Evolutionary conservation across 2,888 invertebrate genomes (phyloP), one percentile per base, ranked within the genome.

Genomic region (Drosophila acutilabella): DNA sequence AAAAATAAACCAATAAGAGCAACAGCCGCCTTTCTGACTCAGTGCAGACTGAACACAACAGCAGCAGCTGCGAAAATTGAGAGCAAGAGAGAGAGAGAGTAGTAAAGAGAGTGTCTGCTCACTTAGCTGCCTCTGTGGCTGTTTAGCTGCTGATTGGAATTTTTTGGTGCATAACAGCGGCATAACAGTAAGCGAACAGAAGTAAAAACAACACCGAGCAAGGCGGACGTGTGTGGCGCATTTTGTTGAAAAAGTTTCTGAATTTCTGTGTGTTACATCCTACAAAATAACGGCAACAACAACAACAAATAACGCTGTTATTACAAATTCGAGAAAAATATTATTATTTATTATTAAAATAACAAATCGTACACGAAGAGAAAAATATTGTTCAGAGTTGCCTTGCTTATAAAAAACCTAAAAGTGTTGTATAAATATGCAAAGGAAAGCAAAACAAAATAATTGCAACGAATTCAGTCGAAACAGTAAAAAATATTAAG

Each of bases 191-290:
- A 48, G 10, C 64, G 73, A 73, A 62, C 75, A 76, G 76, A 76
- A 78, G 78, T 78, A 76, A 76, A 76, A 76, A 70, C 76, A 76
- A 76, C 70, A 74, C 65, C 76, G 76, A 76, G 76, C 78, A 74
- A 70, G 76, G 74, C 76, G 76, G 76, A 76, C 76, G 76, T 76
- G 76, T 74, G 75, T 61, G 73, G 71, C 78, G 78, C 78, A 76
- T 74, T 64, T 53, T 74, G 61, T 70, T 78, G 52, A 78, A 52
- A 73, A 18, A 64, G 30, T 26, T 77, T 51, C 58, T 68, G 61
- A 80, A 83, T 66, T 74, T 80, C 77, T 74, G 74, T 78, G 60
- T 71, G 71, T 51, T 67, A 65, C 45, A 62, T 36, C 40, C 30
- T 30, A 30, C 30, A 30, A 30, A 8, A 30, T 51, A 67, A 41